Evolutionary conservation across 2,888 invertebrate genomes (phyloP), one percentile per base, ranked within the genome.

Genomic region (Sesia apiformis): DNA sequence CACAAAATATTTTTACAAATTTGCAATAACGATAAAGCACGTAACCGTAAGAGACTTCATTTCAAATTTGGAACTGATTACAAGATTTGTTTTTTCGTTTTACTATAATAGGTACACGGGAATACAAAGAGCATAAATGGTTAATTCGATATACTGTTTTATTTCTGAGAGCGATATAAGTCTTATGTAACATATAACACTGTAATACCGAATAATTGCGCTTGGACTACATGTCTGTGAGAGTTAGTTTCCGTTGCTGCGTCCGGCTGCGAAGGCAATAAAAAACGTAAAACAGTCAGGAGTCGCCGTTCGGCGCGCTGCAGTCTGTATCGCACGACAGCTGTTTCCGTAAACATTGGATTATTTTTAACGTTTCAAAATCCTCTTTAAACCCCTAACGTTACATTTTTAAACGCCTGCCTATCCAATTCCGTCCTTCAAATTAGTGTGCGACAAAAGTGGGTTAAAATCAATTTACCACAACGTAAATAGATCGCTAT

Each of bases 141-240:
- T 1, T 23, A 23, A 23, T 23, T 23, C 23, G 23, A 23, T 23
- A 23, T 23, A 23, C 23, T 23, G 23, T 23, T 23, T 23, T 23
- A 23, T 64, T 64, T 58, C 58, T 57, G 61, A 61, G 64, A 66
- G 63, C 64, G 69, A 72, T 70, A 72, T 70, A 72, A 70, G 70
- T 70, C 66, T 72, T 69, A 70, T 2, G 23, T 50, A 50, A 39
- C 38, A 50, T 50, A 38, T 38, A 50, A 50, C 39, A 50, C 38
- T 38, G 39, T 39, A 50, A 39, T 50, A 40, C 40, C 38, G 52
- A 41, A 52, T 41, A 52, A 52, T 52, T 52, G 52, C 50, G 39
- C 39, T 50, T 41, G 52, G 23, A 52, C 39, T 52, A 46, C n/a
- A 46, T 8, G 8, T n/a, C 46, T 8, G 46, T 23, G 46, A 46